Base-by-base conservation (phyloP, 2,113 vertebrate genomes). In the Sinocyclocheilus anshuiensis region DNA sequence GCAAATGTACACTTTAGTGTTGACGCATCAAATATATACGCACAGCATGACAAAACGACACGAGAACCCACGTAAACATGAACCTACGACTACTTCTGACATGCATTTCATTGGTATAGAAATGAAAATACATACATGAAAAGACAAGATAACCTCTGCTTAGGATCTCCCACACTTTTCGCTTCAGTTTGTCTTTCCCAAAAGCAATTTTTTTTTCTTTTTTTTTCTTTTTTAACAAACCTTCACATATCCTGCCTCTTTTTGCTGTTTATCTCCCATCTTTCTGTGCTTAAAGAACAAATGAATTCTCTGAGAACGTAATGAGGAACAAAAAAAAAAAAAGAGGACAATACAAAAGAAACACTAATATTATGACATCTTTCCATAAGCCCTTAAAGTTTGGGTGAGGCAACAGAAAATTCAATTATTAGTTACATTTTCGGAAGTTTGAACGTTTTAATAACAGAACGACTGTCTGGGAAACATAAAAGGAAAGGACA, bases 61-160 rank as follows among this genome's bases (percentile, higher is more conserved):
- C 91, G 84, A 84, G 87, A 93, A 88, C 61, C 77, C 80, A 90
- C 80, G 79, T 86, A 88, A 93, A 92, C 90, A 86, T 57, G 83
- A 86, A 93, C 84, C 71, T 59, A 90, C 87, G 11, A 50, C 87
- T 87, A 85, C 84, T 87, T 84, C 87, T 65, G 78, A 92, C 90
- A 90, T 92, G 91, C 90, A 80, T 86, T 91, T 78, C 80, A 80
- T 92, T 88, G 90, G 80, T 86, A 84, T 53, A 89, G 59, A 88
- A 88, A 89, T 84, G 42, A 61, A 76, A 36, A 63, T 22, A 50
- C 80, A 69, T 53, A 69, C 45, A 33, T 33, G 1, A 79, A 80
- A 29, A 63, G 81, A 77, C 76, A 86, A 10, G 74, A 33, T n/a
- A 77, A 63, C 67, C 59, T 85, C 36, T 22, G 16, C 36, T 20